These are phyloP conservation scores for Amiota mariae DNA, from an alignment of 2,888 invertebrate genomes.

Conservation along the genomic window DNA sequence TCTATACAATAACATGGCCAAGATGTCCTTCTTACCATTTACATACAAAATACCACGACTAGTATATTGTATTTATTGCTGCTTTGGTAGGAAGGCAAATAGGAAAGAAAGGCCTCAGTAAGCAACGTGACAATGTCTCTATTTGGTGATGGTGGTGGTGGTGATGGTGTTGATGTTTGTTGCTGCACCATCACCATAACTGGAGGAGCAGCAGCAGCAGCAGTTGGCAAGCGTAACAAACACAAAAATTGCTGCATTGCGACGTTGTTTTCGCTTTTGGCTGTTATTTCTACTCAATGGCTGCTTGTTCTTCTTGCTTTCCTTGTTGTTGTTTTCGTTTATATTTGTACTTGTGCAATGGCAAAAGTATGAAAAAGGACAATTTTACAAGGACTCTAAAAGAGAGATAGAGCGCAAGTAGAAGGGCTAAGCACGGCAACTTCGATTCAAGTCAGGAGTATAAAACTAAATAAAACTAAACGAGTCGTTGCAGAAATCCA, in stretches of 20 bases:
- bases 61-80: too few relatives aligned
- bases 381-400: too few relatives aligned
- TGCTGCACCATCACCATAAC: neutral
- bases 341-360: conserved; percentile 1
- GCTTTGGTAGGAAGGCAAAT: too few relatives aligned
- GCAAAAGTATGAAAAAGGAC: neutral
- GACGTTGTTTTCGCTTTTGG: conserved; percentile 57
- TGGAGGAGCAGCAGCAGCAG: conserved; percentile 37
- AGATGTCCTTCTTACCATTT: too few relatives aligned
- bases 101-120: neutral
- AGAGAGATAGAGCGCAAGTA: too few relatives aligned
- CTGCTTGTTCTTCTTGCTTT: conserved; percentile 13
- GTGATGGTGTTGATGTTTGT: too few relatives aligned
- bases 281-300: conserved; percentile 47
- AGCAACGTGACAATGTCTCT: neutral
- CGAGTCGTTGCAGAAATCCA: conserved; percentile 45
- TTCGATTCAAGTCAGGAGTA: neutral
- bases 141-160: neutral
- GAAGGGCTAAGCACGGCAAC: too few relatives aligned
- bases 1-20: too few relatives aligned
- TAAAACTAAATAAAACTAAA: conserved; percentile 32
- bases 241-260: conserved; percentile 64
- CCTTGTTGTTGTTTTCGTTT: neutral
- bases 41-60: too few relatives aligned
- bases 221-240: conserved; percentile 64